Evolutionary conservation across 2,113 vertebrate species (phyloP).

Genomic region (Seriola aureovittata): DNA sequence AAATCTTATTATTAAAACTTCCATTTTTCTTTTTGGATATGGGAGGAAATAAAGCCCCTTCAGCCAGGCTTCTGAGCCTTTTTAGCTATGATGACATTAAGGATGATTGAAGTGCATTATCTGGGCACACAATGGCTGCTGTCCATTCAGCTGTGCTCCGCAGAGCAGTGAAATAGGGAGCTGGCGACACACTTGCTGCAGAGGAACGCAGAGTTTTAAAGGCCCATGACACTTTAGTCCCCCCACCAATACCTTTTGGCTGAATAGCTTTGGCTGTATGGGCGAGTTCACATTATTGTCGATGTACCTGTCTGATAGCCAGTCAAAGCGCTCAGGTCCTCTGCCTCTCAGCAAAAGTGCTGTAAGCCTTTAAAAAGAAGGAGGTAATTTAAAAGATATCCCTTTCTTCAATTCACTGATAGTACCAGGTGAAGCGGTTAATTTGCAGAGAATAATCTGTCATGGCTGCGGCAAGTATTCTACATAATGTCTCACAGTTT

Average conservation of each 20-base stretch:
- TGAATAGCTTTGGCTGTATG: slow-evolving; percentile 74
- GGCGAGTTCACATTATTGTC: slow-evolving; percentile 65
- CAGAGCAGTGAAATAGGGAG: slow-evolving; percentile 64
- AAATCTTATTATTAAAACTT: slow-evolving; percentile 56
- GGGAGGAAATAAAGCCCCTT: slow-evolving; percentile 47
- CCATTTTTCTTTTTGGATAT: slow-evolving; percentile 47
- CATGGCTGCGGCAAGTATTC: slow-evolving; percentile 14
- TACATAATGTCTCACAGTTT: slow-evolving; percentile 34
- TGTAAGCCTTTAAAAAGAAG: slow-evolving; percentile 38
- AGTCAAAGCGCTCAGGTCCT: slow-evolving; percentile 62
- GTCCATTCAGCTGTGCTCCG: slow-evolving; percentile 74
- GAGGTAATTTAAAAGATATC: slow-evolving; percentile 53
- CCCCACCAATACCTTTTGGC: slow-evolving; percentile 38
- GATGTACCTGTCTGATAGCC: slow-evolving; percentile 77
- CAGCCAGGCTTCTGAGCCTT: slow-evolving; percentile 51
- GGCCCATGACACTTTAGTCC: slow-evolving; percentile 61
- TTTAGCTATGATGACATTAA: slow-evolving; percentile 79
- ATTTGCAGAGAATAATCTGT: slow-evolving; percentile 54
- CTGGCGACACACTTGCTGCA: slow-evolving; percentile 55
- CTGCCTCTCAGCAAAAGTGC: slow-evolving; percentile 51
- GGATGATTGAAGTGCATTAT: slow-evolving; percentile 84
- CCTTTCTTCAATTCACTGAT: slow-evolving; percentile 48
- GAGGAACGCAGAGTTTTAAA: slow-evolving; percentile 70
- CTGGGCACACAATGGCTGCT: slow-evolving; percentile 78
- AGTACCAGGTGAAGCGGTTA: slow-evolving; percentile 25